Conservation (phyloP, 2,113 vertebrate genomes). For the Bostrychus sinensis region DNA sequence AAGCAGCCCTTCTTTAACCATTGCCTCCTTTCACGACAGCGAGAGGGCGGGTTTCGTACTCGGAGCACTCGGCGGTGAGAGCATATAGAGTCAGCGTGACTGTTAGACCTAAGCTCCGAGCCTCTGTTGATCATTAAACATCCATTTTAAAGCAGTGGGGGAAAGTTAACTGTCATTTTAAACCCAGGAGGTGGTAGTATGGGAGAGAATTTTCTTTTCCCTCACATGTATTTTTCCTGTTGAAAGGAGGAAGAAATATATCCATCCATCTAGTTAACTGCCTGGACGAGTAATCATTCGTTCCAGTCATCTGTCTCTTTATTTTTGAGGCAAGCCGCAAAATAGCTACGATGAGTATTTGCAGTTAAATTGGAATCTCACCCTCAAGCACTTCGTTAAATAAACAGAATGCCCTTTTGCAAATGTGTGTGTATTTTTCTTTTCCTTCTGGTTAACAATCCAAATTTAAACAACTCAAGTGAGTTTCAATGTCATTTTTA, state of each 20-base stretch:
- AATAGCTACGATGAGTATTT: slow-evolving; percentile 42
- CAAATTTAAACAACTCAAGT: slow-evolving; percentile 17
- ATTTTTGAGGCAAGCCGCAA: slow-evolving; percentile 54
- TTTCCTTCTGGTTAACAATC: slow-evolving; percentile 16
- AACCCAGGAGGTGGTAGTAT: slow-evolving; percentile 58
- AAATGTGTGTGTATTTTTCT: slow-evolving; percentile 13
- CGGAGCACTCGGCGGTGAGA: slow-evolving; percentile 25
- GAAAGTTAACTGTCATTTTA: slow-evolving; percentile 78
- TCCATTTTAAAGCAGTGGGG: slow-evolving; percentile 76
- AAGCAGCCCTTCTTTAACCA: slow-evolving; percentile 46
- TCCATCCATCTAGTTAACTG: slow-evolving; percentile 59
- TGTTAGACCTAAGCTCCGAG: slow-evolving; percentile 55
- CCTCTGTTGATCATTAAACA: slow-evolving; percentile 78
- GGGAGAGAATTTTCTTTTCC: slow-evolving; percentile 22
- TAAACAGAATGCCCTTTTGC: slow-evolving; percentile 46
- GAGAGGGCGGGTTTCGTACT: slow-evolving; percentile 40
- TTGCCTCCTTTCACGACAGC: slow-evolving; percentile 44
- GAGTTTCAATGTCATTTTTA: slow-evolving; percentile 11
- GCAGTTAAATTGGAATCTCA: slow-evolving; percentile 44
- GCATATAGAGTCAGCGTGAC: slow-evolving; percentile 50
- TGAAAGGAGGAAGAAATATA: slow-evolving; percentile 33
- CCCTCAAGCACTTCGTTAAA: slow-evolving; percentile 53
- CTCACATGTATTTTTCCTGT: slow-evolving; percentile 30
- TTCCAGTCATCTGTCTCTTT: slow-evolving; percentile 64
- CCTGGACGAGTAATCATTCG: slow-evolving; percentile 56